A percentile compares a stretch with the other conserved stretches of the same genome.
These are phyloP conservation scores for Pteruthius melanotis DNA, from an alignment of 2,113 vertebrate species.

Conservation along the genomic window DNA sequence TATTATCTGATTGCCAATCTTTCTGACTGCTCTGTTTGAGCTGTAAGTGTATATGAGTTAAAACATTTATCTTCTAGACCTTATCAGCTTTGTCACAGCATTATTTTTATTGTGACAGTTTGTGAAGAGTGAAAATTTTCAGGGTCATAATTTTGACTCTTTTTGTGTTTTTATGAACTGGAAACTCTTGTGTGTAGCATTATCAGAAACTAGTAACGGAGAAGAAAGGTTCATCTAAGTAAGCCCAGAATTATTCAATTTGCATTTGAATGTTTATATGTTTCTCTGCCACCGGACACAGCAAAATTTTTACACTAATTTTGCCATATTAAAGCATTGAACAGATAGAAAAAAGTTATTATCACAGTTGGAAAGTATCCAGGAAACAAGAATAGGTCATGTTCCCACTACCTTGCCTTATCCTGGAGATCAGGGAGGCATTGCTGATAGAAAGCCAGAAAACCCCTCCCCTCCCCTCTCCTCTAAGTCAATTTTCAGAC, in stretches of 20 bases:
- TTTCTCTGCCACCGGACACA: background rate
- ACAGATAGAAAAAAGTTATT: background rate
- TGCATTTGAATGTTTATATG: background rate
- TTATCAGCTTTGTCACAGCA: background rate
- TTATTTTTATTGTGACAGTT: background rate
- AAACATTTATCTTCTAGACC: background rate
- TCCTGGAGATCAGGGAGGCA: background rate
- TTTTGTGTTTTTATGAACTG: background rate
- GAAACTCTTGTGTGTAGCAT: background rate
- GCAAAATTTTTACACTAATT: background rate
- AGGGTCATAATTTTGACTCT: background rate
- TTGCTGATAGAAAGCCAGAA: background rate
- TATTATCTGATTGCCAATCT: background rate
- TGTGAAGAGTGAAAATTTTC: background rate
- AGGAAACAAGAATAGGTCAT: background rate
- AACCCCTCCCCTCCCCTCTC: fast-evolving
- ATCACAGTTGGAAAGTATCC: background rate
- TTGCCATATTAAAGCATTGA: background rate
- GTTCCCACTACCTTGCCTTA: background rate
- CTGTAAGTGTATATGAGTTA: background rate
- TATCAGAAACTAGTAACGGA: background rate
- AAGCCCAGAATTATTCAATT: background rate
- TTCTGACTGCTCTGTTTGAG: background rate
- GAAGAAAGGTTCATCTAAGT: background rate
- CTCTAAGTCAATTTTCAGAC: background rate